Evolutionary conservation across 2,888 invertebrate genomes (phyloP).

Genomic region (Scaptomyza tumidula): DNA sequence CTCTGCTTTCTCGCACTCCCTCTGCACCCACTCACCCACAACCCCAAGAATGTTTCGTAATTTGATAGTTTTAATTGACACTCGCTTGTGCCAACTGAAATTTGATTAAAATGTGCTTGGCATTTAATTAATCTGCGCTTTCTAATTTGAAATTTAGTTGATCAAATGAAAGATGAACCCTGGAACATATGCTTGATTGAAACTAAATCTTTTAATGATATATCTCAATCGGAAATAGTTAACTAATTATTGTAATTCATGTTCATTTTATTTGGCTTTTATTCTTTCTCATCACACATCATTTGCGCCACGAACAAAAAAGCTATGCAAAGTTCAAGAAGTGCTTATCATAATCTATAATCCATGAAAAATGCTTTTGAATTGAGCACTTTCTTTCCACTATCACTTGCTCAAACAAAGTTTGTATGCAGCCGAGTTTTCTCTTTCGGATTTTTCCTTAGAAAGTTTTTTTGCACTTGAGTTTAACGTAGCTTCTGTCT

Average conservation of each 20-base stretch:
- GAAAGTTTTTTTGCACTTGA: conserved; percentile 7
- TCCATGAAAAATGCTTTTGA: conserved; percentile 6
- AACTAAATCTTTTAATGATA: neutral
- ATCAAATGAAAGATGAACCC: neutral
- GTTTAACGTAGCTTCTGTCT: conserved; percentile 26
- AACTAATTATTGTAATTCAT: no score
- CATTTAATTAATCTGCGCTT: conserved; percentile 49
- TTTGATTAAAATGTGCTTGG: conserved; percentile 61
- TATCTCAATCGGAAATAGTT: neutral
- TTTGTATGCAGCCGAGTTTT: conserved; percentile 19
- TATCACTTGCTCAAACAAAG: conserved; percentile 2
- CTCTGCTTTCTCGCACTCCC: neutral
- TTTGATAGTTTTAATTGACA: conserved; percentile 77
- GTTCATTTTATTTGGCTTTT: no score
- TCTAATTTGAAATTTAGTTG: conserved; percentile 30
- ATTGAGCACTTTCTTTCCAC: neutral
- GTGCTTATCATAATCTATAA: conserved; percentile 4
- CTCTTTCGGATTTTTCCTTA: neutral
- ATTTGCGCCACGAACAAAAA: no score
- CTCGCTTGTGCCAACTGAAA: conserved; percentile 55
- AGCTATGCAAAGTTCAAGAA: neutral
- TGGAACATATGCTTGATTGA: neutral
- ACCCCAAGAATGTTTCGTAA: conserved; percentile 42
- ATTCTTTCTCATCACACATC: no score
- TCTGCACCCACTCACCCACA: neutral